Conservation (phyloP, 2,888 invertebrate species). For the Diaperis boleti region DNA sequence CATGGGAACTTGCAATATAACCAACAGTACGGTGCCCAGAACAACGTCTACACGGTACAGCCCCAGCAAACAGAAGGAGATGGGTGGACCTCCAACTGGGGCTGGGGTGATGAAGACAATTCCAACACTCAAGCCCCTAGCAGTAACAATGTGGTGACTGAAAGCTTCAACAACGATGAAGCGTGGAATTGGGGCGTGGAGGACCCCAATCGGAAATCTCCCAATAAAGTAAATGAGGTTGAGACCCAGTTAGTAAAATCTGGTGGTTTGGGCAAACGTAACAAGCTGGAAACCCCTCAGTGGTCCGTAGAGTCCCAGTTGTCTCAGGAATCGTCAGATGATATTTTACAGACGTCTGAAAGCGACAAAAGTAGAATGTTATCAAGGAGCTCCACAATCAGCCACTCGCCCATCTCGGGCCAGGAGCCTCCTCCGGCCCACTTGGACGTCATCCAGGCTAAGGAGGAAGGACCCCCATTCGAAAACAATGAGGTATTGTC, state of each 20-base stretch:
- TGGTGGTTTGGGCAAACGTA: constrained; percentile 48
- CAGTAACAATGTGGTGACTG: constrained; percentile 62
- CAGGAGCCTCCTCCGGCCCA: constrained; percentile 15
- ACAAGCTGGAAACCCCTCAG: constrained; percentile 68
- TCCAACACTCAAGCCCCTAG: constrained; percentile 57
- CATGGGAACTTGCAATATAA: constrained; percentile 56
- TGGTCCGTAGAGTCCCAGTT: constrained; percentile 77
- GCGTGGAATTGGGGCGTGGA: constrained; percentile 76
- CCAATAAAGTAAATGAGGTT: constrained; percentile 60
- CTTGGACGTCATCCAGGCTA: background rate
- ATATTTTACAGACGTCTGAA: constrained; percentile 72
- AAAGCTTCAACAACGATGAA: constrained; percentile 71
- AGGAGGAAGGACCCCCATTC: constrained; percentile 40
- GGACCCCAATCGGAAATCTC: constrained; percentile 60
- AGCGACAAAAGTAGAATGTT: constrained; percentile 73
- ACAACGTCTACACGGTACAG: constrained; percentile 45
- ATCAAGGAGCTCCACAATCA: constrained; percentile 67
- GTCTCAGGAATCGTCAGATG: constrained; percentile 76
- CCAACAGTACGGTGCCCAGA: constrained; percentile 51
- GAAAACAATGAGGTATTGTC: constrained; percentile 60
- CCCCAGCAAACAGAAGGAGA: constrained; percentile 59
- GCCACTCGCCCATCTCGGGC: constrained; percentile 60
- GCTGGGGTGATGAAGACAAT: constrained; percentile 71
- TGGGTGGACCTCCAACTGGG: constrained; percentile 63
- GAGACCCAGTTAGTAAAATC: constrained; percentile 50